Evolutionary conservation across 2,888 invertebrate genomes (phyloP).

Genomic region (Aspidiotus destructor): DNA sequence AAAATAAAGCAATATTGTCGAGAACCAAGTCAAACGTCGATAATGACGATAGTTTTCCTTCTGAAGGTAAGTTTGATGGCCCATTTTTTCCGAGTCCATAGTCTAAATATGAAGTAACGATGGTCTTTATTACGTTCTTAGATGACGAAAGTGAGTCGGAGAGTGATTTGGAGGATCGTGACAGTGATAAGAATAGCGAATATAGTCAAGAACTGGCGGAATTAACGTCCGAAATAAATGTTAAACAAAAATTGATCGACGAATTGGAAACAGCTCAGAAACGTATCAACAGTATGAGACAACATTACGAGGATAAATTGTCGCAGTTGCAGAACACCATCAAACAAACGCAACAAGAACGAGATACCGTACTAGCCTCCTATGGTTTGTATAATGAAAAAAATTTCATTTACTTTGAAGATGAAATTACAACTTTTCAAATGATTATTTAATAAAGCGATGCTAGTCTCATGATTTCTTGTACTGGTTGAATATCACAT

Average conservation of each 20-base stretch:
- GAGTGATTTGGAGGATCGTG: slow-evolving; percentile 12
- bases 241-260: slow-evolving; percentile 88
- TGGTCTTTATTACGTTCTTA: not conserved
- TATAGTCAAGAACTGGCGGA: slow-evolving; percentile 66
- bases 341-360: slow-evolving; percentile 76
- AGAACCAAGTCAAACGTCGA: slow-evolving; percentile 14
- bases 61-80: slow-evolving; percentile 12
- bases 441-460: too few relatives aligned
- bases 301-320: slow-evolving; percentile 88
- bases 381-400: slow-evolving; percentile 40
- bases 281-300: slow-evolving; percentile 69
- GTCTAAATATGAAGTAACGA: too few relatives aligned
- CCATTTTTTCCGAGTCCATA: not conserved
- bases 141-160: slow-evolving; percentile 29
- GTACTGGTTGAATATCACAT: too few relatives aligned
- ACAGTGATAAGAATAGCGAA: slow-evolving; percentile 34
- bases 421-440: not conserved
- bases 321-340: slow-evolving; percentile 73
- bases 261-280: slow-evolving; percentile 84
- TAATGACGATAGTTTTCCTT: slow-evolving; percentile 21
- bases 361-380: slow-evolving; percentile 74
- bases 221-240: slow-evolving; percentile 84
- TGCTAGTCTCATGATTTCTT: too few relatives aligned
- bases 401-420: not conserved
- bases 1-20: slow-evolving; percentile 23